Percentiles rank a stretch among this genome's conserved stretches.
phyloP scores from a whole-genome alignment of 2,797 vertebrate species.

The Pseudomugil tenellus region DNA sequence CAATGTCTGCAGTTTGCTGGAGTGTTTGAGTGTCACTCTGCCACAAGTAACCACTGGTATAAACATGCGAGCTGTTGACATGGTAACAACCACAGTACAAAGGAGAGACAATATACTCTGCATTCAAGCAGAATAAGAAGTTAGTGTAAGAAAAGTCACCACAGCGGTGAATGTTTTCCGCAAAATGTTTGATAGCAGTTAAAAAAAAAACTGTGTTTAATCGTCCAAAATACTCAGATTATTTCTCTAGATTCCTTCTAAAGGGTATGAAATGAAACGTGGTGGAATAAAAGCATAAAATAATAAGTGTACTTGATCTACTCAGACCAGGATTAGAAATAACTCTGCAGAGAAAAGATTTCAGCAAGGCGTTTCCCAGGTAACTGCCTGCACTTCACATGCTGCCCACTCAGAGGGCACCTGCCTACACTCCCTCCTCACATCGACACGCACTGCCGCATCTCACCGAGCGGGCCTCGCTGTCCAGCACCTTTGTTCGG shows the following conservation, averaged over 20 bases:
- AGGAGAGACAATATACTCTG: neutral
- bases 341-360: slow-evolving; percentile 43
- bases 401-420: slow-evolving; percentile 64
- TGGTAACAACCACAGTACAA: slow-evolving; percentile 30
- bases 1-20: slow-evolving; percentile 5
- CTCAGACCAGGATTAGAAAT: slow-evolving; percentile 29
- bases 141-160: neutral
- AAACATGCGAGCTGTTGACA: slow-evolving; percentile 38
- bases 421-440: slow-evolving; percentile 55
- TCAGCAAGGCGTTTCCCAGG: slow-evolving; percentile 69
- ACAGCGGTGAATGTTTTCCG: neutral
- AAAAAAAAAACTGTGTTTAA: neutral
- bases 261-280: neutral
- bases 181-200: neutral
- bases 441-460: slow-evolving; percentile 21
- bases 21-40: slow-evolving; percentile 24
- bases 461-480: slow-evolving; percentile 10
- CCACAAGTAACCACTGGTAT: slow-evolving; percentile 3
- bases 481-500: slow-evolving; percentile 72
- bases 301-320: neutral
- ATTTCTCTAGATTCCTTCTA: neutral
- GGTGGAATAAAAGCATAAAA: neutral
- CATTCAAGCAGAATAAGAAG: slow-evolving; percentile 2
- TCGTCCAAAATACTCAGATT: neutral
- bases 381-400: slow-evolving; percentile 64